A percentile compares a stretch with the other conserved stretches of the same genome.
Conservation (phyloP, 2,797 vertebrate species). For the Macroramphosus scolopax region DNA sequence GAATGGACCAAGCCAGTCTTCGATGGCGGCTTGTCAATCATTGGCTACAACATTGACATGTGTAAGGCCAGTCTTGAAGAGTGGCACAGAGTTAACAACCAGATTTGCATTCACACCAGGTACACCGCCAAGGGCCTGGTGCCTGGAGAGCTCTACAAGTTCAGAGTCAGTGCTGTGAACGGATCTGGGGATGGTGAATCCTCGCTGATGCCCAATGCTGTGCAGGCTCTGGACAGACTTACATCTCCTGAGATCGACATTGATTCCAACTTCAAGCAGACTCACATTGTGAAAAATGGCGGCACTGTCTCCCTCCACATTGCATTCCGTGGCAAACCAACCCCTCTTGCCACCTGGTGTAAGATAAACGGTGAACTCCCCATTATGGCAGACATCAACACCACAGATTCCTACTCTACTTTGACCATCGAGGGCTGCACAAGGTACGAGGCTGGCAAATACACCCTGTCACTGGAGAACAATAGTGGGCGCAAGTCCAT, state of each 20-base stretch:
- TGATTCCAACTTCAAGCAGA: conserved; percentile 95
- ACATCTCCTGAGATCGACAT: conserved; percentile 95
- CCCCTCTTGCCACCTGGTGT: conserved; percentile 91
- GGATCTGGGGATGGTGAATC: conserved; percentile 90
- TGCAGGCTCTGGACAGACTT: conserved; percentile 91
- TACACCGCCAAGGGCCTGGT: conserved; percentile 88
- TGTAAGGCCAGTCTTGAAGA: conserved; percentile 96
- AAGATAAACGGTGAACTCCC: conserved; percentile 88
- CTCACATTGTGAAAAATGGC: conserved; percentile 93
- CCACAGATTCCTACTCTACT: conserved; percentile 89
- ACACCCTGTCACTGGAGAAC: conserved; percentile 93
- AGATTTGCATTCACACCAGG: conserved; percentile 89
- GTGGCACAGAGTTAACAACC: conserved; percentile 93
- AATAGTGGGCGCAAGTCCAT: conserved; percentile 94
- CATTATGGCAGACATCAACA: conserved; percentile 89
- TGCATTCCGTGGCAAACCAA: conserved; percentile 90
- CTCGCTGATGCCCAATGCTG: conserved; percentile 82
- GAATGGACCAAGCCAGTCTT: conserved; percentile 97
- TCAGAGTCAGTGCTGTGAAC: conserved; percentile 94
- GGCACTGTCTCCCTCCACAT: conserved; percentile 88
- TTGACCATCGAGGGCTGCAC: conserved; percentile 93
- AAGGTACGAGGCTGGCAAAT: conserved; percentile 95
- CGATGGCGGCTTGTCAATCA: conserved; percentile 95
- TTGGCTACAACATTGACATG: conserved; percentile 98
- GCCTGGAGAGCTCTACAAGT: conserved; percentile 93